Conservation (phyloP, 2,888 invertebrate genomes). For the Disparrhopalites patrizii region DNA sequence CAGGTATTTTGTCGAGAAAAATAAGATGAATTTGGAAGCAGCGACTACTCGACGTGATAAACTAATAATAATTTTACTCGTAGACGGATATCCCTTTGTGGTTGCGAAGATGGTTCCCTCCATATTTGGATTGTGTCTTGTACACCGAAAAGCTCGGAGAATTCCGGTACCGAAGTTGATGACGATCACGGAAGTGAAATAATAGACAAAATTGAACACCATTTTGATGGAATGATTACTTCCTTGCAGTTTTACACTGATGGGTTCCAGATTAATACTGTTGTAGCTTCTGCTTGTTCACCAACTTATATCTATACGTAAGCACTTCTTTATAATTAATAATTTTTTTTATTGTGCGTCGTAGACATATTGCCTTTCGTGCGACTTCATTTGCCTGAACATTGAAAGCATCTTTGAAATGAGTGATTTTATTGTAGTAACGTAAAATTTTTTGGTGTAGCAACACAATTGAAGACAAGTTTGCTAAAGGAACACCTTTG, state of each 20-base stretch:
- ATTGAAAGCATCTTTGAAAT: too few relatives aligned
- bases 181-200: conserved; percentile 25
- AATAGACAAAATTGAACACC: conserved; percentile 39
- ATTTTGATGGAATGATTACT: conserved; percentile 45
- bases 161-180: neutral
- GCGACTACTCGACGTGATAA: neutral
- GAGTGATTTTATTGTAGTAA: too few relatives aligned
- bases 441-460: conserved; percentile 33
- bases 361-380: too few relatives aligned
- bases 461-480: conserved; percentile 50
- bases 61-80: neutral
- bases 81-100: conserved; percentile 45
- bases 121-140: conserved; percentile 41
- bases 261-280: conserved; percentile 43
- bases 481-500: conserved; percentile 50
- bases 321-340: conserved; percentile 10
- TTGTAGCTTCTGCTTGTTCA: conserved; percentile 43
- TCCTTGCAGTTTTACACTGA: conserved; percentile 42
- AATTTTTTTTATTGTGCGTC: neutral
- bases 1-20: conserved; percentile 4
- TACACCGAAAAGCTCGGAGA: conserved; percentile 11
- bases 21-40: neutral
- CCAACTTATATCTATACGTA: conserved; percentile 47
- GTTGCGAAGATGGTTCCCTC: conserved; percentile 45
- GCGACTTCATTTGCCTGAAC: too few relatives aligned